phyloP scores from a whole-genome alignment of 2,797 vertebrate species.

The Sebastiscus albofasciatus region DNA sequence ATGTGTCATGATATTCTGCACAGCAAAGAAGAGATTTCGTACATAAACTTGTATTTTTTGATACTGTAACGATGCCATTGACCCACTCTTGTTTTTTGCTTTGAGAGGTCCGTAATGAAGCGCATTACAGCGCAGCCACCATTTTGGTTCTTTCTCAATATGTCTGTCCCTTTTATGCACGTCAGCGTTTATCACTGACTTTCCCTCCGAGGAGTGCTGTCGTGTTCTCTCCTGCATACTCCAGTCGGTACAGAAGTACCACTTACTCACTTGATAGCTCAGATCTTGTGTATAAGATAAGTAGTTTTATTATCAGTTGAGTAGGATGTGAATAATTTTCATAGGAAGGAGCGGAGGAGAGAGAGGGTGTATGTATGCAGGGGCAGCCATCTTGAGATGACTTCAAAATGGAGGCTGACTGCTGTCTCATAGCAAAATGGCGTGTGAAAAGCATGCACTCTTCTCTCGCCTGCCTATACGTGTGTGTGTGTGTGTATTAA shows the following conservation, averaged over 20 bases:
- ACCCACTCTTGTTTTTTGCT: neutral
- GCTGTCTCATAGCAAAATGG: slow-evolving; percentile 27
- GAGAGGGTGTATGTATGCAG: neutral
- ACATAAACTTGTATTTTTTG: neutral
- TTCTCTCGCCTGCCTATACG: neutral
- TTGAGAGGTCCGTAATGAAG: neutral
- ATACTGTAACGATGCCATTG: neutral
- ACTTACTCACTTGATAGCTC: slow-evolving; percentile 6
- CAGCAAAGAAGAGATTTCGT: neutral
- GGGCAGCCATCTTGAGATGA: slow-evolving; percentile 62
- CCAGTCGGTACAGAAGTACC: slow-evolving; percentile 18
- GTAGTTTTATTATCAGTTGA: slow-evolving; percentile 16
- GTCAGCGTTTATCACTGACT: neutral
- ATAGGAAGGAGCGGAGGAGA: neutral
- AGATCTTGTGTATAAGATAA: slow-evolving; percentile 9
- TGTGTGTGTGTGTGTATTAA: slow-evolving; percentile 5
- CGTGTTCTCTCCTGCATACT: neutral
- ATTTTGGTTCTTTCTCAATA: slow-evolving; percentile 44
- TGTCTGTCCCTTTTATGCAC: slow-evolving; percentile 4
- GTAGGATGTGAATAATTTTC: slow-evolving; percentile 15
- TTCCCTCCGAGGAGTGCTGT: neutral
- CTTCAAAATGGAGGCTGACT: slow-evolving; percentile 62
- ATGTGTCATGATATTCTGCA: neutral
- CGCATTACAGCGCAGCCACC: slow-evolving; percentile 1
- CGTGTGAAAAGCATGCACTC: neutral